phyloP scores from a whole-genome alignment of 2,113 vertebrate genomes.

The Xyliphius kryptos region DNA sequence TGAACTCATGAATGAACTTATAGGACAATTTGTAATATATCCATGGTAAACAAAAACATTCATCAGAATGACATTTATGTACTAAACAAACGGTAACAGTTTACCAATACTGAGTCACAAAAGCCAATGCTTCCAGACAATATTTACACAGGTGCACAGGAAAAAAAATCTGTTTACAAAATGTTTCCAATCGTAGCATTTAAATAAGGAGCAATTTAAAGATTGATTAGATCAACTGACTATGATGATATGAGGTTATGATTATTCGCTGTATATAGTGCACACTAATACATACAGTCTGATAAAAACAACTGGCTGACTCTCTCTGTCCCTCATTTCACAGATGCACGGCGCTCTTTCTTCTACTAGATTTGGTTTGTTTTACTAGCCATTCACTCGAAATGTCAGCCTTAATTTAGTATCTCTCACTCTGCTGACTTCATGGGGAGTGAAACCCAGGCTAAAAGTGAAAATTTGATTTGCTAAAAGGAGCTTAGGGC shows the following conservation, averaged over 20 bases:
- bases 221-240: constrained; percentile 57
- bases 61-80: no score
- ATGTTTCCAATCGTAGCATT: no score
- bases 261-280: no score
- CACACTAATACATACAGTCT: no score
- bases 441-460: constrained; percentile 79
- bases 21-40: no score
- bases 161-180: constrained; percentile 15
- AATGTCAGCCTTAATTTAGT: constrained; percentile 95
- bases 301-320: no score
- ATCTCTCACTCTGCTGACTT: constrained; percentile 86
- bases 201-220: constrained; percentile 46
- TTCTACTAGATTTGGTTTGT: constrained; percentile 56
- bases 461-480: constrained; percentile 98
- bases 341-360: constrained; percentile 29
- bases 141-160: background rate
- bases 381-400: constrained; percentile 79
- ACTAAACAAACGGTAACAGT: no score
- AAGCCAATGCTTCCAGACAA: background rate
- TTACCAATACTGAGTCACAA: background rate
- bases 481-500: constrained; percentile 98
- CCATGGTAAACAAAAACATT: no score
- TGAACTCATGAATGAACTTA: no score
- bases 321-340: background rate
- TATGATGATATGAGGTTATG: constrained; percentile 25